Evolutionary conservation across 92 coral and sea anemone genomes (phyloP).

Genomic region (Paramuricea clavata): DNA sequence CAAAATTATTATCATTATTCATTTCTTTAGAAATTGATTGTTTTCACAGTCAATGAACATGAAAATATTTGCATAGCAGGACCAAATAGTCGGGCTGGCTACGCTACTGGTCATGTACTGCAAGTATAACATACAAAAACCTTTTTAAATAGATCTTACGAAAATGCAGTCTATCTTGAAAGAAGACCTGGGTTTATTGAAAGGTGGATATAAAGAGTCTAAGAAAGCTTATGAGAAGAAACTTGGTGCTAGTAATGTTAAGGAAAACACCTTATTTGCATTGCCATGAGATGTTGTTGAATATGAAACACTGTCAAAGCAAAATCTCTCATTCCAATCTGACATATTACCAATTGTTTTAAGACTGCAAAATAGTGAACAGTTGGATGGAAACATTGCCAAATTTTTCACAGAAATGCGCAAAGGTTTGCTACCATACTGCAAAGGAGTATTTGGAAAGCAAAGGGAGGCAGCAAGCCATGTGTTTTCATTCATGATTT

Average conservation of each 20-base stretch:
- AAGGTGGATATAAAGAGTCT: slow-evolving; percentile 15
- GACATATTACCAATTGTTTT: neutral
- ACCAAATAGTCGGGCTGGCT: no score
- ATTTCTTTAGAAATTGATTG: no score
- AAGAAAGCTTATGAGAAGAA: slow-evolving; percentile 47
- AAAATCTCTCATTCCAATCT: slow-evolving; percentile 12
- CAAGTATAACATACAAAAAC: neutral
- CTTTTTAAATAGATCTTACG: neutral
- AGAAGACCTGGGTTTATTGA: slow-evolving; percentile 11
- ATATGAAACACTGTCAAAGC: slow-evolving; percentile 27
- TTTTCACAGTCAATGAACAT: no score
- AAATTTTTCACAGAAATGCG: neutral
- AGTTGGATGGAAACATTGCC: neutral
- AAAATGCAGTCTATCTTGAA: neutral
- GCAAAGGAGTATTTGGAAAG: neutral
- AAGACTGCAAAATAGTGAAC: neutral
- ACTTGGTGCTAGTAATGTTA: neutral
- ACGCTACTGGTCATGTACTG: no score
- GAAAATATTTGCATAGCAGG: no score
- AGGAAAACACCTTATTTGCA: slow-evolving; percentile 43
- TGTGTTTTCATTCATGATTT: neutral
- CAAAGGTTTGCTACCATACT: neutral
- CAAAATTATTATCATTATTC: no score
- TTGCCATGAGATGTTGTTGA: slow-evolving; percentile 53
- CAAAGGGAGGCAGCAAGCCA: neutral